Evolutionary conservation across 2,797 vertebrate species (phyloP), one percentile per base, ranked within the genome.

Genomic region (Tapirus indicus): DNA sequence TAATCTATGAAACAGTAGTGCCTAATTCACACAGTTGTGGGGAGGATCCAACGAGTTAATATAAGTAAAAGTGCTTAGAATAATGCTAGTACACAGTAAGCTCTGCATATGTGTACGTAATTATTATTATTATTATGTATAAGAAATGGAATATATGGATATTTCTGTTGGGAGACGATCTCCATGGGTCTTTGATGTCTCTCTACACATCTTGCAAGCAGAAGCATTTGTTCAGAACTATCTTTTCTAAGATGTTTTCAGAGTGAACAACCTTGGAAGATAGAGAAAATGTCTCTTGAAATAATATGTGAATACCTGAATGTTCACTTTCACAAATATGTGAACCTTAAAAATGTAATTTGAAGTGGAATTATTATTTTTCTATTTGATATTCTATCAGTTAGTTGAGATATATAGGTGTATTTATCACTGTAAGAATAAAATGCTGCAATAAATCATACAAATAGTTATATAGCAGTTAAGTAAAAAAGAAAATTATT

Each of bases 281-380:
- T 4, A 60, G 47, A 83, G 85, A 78, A 87, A 91, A 68, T 32
- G 2, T 88, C 29, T 95, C 60, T 83, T 83, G 66, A 56, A 74
- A 66, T 74, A 88, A 44, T 72, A 94, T 74, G 11, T 84, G 47
- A 85, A 49, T 80, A 17, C 11, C 4, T 66, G 38, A 80, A 87
- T 78, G 49, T 66, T 49, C 7, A 60, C 41, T 89, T 92, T 88
- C 64, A 92, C 35, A 74, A 85, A 93, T 56, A 77, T 18, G 5
- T 82, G 47, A 91, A 47, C 38, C 25, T 93, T 88, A 77, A 91
- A 92, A 41, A 23, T 88, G 88, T 64, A 96, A 87, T 41, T 77
- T 64, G 7, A 89, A 64, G 5, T 75, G 32, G 7, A 71, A 62
- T 84, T 88, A 54, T 85, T 84, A 58, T 64, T 91, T 95, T 86